Evolutionary conservation across 2,888 invertebrate species (phyloP).

Genomic region (Parnassius orleans): DNA sequence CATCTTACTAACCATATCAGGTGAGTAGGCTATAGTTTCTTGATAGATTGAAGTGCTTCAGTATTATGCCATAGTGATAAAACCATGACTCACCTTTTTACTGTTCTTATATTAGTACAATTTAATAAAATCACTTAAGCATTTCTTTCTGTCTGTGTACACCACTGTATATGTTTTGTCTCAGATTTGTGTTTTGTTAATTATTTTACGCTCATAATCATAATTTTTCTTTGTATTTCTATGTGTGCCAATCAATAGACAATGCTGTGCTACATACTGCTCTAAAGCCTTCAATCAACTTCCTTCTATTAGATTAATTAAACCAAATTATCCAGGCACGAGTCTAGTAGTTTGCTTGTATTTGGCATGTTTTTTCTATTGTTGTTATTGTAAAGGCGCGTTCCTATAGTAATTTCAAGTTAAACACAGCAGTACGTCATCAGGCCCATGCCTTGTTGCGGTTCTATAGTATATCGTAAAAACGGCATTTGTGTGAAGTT

Average conservation of each 20-base stretch:
- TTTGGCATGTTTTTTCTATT: slow-evolving; percentile 37
- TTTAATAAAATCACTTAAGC: no score
- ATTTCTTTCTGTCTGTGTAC: no score
- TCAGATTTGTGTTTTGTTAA: no score
- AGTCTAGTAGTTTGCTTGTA: slow-evolving; percentile 42
- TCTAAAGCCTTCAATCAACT: slow-evolving; percentile 28
- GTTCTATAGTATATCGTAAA: slow-evolving; percentile 31
- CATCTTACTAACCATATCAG: slow-evolving; percentile 92
- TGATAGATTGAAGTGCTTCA: not conserved
- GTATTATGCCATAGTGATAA: not conserved
- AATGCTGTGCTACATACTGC: slow-evolving; percentile 69
- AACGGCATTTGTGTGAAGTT: slow-evolving; percentile 72
- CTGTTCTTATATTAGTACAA: no score
- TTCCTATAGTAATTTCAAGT: slow-evolving; percentile 15
- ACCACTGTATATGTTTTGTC: no score
- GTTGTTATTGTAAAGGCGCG: slow-evolving; percentile 33
- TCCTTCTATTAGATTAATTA: slow-evolving; percentile 38
- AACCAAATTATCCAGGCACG: slow-evolving; percentile 47
- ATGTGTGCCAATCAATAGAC: slow-evolving; percentile 29
- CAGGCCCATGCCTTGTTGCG: slow-evolving; percentile 6
- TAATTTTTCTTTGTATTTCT: no score
- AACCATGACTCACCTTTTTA: not conserved
- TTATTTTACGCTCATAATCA: no score
- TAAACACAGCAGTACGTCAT: not conserved
- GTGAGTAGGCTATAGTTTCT: slow-evolving; percentile 39